phyloP scores from a whole-genome alignment of 1,140 invertebrate species.

The Eriosoma lanigerum region DNA sequence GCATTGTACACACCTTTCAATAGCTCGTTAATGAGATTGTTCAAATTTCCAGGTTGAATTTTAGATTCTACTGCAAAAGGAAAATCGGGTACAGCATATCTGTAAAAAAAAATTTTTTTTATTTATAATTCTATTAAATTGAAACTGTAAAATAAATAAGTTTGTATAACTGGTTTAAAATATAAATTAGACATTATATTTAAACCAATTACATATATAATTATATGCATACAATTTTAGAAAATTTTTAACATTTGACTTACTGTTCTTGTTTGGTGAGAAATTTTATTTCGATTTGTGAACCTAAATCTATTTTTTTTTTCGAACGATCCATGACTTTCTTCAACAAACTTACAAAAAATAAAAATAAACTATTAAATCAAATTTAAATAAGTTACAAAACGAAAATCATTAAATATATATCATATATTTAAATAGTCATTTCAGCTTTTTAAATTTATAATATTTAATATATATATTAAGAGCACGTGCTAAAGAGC shows the following conservation, averaged over 20 bases:
- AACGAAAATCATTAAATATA: too few relatives aligned
- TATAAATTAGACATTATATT: conserved; percentile 46
- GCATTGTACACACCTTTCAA: conserved; percentile 69
- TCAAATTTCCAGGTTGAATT: conserved; percentile 71
- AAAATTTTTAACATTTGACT: conserved; percentile 57
- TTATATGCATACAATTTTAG: conserved; percentile 20
- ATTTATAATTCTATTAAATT: too few relatives aligned
- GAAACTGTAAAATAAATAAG: too few relatives aligned
- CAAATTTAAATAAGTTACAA: too few relatives aligned
- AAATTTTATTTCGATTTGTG: conserved; percentile 74
- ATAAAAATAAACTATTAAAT: too few relatives aligned
- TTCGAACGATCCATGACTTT: background rate
- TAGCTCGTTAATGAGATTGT: conserved; percentile 78
- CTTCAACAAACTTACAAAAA: too few relatives aligned
- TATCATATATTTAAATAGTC: too few relatives aligned
- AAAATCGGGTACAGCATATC: conserved; percentile 83
- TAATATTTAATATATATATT: too few relatives aligned
- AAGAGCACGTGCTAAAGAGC: too few relatives aligned
- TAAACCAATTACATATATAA: conserved; percentile 29
- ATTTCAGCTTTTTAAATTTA: too few relatives aligned
- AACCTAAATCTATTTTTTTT: conserved; percentile 44
- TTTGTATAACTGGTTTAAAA: background rate
- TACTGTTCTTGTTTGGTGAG: conserved; percentile 79
- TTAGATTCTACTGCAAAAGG: conserved; percentile 77
- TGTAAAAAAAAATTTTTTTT: conserved; percentile 62